A percentile compares a stretch with the other conserved stretches of the same genome.
Conservation (phyloP, 2,113 vertebrate species). For the Carlito syrichta region DNA sequence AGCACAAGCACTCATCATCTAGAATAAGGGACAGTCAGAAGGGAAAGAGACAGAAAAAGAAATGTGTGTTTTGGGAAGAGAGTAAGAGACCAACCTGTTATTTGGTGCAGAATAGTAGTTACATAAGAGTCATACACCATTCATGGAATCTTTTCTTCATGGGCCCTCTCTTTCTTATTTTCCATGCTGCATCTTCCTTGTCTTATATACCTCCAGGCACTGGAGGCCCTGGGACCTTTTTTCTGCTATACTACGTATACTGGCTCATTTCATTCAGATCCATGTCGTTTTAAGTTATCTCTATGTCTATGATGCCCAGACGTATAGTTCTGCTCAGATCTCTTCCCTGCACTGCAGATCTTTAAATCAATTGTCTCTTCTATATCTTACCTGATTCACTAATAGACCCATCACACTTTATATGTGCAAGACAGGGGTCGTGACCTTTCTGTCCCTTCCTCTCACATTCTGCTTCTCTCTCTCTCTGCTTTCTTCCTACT, state of each 20-base stretch:
- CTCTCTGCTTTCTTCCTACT: too few relatives aligned
- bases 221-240: neutral
- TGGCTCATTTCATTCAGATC: neutral
- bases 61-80: neutral
- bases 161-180: neutral
- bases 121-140: rapidly evolving
- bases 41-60: neutral
- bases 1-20: neutral
- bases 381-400: neutral
- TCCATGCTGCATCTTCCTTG: neutral
- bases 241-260: neutral
- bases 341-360: neutral
- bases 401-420: neutral
- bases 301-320: neutral
- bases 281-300: neutral
- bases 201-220: neutral
- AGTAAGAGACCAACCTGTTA: neutral
- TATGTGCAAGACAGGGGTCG: rapidly evolving
- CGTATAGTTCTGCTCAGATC: neutral
- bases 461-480: too few relatives aligned
- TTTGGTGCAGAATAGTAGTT: too few relatives aligned
- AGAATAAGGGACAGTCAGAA: neutral
- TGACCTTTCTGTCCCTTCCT: rapidly evolving
- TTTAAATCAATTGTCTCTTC: rapidly evolving
- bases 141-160: neutral